Conservation (phyloP, 2,888 invertebrate genomes). For the Habroteleia sp. region DNA sequence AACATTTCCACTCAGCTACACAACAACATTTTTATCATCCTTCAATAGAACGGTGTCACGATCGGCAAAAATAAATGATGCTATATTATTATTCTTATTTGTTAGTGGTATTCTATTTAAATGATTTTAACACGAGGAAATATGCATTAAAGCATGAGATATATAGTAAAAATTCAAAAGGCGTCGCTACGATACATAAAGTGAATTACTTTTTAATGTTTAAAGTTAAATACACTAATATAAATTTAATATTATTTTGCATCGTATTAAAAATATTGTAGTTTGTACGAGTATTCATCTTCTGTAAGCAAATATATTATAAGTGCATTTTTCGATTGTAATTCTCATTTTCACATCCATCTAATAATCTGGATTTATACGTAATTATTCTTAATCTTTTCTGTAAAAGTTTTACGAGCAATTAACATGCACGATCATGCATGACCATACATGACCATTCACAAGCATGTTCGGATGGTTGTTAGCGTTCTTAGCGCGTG, state of each 20-base stretch:
- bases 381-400: background rate
- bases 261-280: no score
- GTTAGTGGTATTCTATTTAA: no score
- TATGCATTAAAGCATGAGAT: no score
- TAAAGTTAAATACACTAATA: no score
- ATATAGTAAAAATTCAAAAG: no score
- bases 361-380: no score
- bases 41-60: conserved; percentile 2
- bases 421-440: conserved; percentile 36
- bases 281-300: no score
- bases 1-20: conserved; percentile 43
- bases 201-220: no score
- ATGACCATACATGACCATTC: conserved; percentile 34
- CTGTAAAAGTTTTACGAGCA: background rate
- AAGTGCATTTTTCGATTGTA: background rate
- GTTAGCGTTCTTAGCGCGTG: conserved; percentile 35
- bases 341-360: background rate
- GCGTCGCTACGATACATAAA: no score
- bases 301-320: no score
- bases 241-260: no score
- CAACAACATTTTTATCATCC: conserved; percentile 28
- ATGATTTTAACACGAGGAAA: no score
- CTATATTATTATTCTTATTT: background rate
- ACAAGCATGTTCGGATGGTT: conserved; percentile 29
- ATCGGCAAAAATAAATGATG: conserved; percentile 2